phyloP scores from a whole-genome alignment of 2,888 invertebrate species.

The Eupithecia dodoneata region DNA sequence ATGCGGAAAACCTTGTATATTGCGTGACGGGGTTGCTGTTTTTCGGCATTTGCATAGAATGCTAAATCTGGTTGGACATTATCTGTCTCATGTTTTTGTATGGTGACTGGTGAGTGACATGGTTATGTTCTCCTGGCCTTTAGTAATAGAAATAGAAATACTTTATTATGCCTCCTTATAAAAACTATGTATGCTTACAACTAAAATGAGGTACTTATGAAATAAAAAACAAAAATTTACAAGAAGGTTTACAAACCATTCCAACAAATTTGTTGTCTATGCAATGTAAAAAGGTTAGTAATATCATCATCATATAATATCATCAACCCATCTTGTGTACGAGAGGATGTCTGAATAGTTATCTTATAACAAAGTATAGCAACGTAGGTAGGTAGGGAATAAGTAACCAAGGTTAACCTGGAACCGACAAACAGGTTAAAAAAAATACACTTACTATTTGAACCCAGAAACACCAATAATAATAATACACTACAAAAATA shows the following conservation, averaged over 20 bases:
- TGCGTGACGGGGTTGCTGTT: slow-evolving; percentile 35
- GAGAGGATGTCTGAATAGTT: background rate
- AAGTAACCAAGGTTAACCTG: background rate
- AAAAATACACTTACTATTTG: too few relatives aligned
- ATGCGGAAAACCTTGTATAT: slow-evolving; percentile 38
- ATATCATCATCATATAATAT: background rate
- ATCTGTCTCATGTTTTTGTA: slow-evolving; percentile 26
- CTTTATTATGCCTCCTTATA: too few relatives aligned
- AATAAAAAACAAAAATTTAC: too few relatives aligned
- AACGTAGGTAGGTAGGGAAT: background rate
- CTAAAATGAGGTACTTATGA: too few relatives aligned
- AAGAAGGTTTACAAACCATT: too few relatives aligned
- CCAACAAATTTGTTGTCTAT: too few relatives aligned
- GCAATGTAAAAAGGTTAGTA: background rate
- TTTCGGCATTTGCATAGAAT: slow-evolving; percentile 36
- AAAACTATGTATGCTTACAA: too few relatives aligned
- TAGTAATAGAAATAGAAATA: background rate
- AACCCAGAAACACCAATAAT: too few relatives aligned
- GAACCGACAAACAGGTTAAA: background rate
- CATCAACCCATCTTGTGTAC: background rate
- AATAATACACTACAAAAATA: too few relatives aligned
- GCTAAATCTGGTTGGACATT: slow-evolving; percentile 34
- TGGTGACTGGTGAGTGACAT: background rate
- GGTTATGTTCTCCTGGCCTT: background rate
- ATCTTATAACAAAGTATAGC: background rate